phyloP scores from a whole-genome alignment of 2,797 vertebrate species.

The Bufotes viridis region DNA sequence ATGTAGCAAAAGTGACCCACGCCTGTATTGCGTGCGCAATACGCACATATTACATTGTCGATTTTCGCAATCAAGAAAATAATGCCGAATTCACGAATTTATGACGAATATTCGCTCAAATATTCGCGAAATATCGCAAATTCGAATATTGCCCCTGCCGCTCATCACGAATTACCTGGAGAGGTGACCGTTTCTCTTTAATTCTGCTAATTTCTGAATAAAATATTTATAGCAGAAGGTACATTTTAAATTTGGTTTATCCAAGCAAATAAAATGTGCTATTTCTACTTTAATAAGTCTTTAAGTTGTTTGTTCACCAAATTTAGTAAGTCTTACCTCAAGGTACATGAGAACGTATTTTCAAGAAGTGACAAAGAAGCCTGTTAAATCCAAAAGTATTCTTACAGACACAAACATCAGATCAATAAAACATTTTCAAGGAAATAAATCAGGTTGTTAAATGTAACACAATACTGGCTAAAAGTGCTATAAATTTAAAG shows the following conservation, averaged over 20 bases:
- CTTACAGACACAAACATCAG: conserved; percentile 15
- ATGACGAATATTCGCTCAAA: too few relatives aligned
- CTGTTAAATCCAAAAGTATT: conserved; percentile 22
- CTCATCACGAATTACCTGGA: too few relatives aligned
- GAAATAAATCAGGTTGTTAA: conserved; percentile 11
- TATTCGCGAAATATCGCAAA: too few relatives aligned
- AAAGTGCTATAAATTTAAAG: background rate
- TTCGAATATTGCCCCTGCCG: too few relatives aligned
- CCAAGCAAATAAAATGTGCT: background rate
- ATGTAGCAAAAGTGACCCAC: too few relatives aligned
- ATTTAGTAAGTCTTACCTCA: background rate
- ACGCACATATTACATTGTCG: too few relatives aligned
- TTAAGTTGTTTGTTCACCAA: background rate
- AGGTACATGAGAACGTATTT: background rate
- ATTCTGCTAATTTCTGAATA: background rate
- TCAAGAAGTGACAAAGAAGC: conserved; percentile 16
- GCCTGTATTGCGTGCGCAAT: too few relatives aligned
- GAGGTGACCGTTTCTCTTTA: background rate
- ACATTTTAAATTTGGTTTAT: background rate
- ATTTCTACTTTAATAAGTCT: background rate
- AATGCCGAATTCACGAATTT: too few relatives aligned
- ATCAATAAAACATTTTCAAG: conserved; percentile 27
- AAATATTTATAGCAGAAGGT: background rate
- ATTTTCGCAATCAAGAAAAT: too few relatives aligned
- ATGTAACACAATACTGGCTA: background rate